Evolutionary conservation across 2,888 invertebrate species (phyloP).

Genomic region (Mythimna vitellina): DNA sequence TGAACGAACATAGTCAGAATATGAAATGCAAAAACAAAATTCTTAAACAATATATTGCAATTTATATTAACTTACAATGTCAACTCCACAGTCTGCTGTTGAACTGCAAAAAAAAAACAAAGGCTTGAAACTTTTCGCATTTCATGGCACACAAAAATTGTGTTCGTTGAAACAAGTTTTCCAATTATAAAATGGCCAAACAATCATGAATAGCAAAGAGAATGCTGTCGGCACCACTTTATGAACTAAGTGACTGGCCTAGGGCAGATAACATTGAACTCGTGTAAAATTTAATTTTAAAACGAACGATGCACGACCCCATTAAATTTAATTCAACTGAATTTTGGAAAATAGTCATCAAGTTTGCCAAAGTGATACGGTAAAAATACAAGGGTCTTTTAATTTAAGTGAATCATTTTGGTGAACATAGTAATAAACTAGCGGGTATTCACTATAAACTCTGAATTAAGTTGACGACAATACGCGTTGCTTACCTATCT

Average conservation of each 20-base stretch:
- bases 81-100: constrained; percentile 83
- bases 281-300: constrained; percentile 4
- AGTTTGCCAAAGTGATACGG: background rate
- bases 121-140: constrained; percentile 17
- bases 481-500: background rate
- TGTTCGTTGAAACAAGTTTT: constrained; percentile 39
- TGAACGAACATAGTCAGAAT: constrained; percentile 37
- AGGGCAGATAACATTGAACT: constrained; percentile 28
- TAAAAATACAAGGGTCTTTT: constrained; percentile 1
- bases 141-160: constrained; percentile 20
- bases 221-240: constrained; percentile 18
- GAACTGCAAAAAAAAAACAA: constrained; percentile 78
- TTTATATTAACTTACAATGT: constrained; percentile 80
- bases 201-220: constrained; percentile 31
- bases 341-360: background rate
- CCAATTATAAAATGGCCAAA: constrained; percentile 34
- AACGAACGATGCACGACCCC: background rate
- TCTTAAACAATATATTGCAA: background rate
- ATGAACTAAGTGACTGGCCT: constrained; percentile 24
- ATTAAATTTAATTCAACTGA: constrained; percentile 13
- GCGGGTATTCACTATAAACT: background rate
- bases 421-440: too few relatives aligned
- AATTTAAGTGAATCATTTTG: background rate
- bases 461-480: too few relatives aligned
- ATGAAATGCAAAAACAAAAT: background rate